These are phyloP conservation scores for Fratercula arctica DNA, from an alignment of 2,797 vertebrate species.

Conservation along the genomic window DNA sequence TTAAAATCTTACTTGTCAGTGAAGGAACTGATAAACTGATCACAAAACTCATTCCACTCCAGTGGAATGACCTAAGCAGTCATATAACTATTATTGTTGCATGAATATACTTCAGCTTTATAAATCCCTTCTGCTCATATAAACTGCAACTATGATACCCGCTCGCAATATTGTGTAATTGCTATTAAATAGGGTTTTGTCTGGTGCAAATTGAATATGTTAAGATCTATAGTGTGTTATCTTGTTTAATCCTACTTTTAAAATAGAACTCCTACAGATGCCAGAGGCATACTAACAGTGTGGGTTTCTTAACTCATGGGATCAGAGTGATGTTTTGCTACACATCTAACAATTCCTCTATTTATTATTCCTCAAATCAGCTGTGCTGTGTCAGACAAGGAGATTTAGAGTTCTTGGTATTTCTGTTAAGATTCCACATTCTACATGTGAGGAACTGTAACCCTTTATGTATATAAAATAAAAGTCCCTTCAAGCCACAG, in stretches of 20 bases:
- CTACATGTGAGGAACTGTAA: neutral
- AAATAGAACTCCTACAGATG: slow-evolving; percentile 43
- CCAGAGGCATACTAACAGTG: slow-evolving; percentile 16
- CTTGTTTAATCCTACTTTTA: slow-evolving; percentile 52
- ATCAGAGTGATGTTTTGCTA: slow-evolving; percentile 1
- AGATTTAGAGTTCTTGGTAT: neutral
- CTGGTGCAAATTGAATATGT: slow-evolving; percentile 51
- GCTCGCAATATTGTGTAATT: slow-evolving; percentile 10
- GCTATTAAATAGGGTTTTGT: slow-evolving; percentile 53
- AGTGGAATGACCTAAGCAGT: slow-evolving; percentile 21
- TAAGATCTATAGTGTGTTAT: slow-evolving; percentile 46
- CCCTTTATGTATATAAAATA: neutral
- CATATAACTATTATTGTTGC: slow-evolving; percentile 41
- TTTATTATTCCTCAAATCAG: slow-evolving; percentile 48
- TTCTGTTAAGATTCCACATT: neutral
- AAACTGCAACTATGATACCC: neutral
- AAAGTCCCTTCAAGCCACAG: neutral
- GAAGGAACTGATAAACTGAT: slow-evolving; percentile 52
- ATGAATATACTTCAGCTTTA: slow-evolving; percentile 14
- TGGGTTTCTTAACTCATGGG: slow-evolving; percentile 25
- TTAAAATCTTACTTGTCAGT: slow-evolving; percentile 30
- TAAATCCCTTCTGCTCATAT: slow-evolving; percentile 26
- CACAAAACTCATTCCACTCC: slow-evolving; percentile 10
- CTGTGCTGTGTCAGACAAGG: neutral
- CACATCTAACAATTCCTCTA: neutral